Percentiles rank a stretch among this genome's conserved stretches.
Evolutionary conservation across 2,113 vertebrate genomes (phyloP).

Genomic region (Syngnathus scovelli): DNA sequence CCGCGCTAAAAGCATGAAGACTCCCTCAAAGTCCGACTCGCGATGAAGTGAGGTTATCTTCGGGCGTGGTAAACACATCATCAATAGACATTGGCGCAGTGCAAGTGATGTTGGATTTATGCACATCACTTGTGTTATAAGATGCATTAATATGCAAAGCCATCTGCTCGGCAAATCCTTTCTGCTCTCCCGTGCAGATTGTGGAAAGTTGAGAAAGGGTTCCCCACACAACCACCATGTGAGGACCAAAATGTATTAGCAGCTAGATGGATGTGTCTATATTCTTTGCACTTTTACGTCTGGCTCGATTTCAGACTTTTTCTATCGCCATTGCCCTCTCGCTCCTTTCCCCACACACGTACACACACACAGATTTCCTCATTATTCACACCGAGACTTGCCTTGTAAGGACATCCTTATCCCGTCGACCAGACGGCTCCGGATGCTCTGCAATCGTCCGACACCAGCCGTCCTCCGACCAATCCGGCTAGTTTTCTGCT

Average conservation of each 20-base stretch:
- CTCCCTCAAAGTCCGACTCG: not conserved
- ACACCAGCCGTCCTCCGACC: conserved; percentile 51
- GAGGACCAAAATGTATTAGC: conserved; percentile 43
- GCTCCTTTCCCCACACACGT: conserved; percentile 2
- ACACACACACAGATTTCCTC: conserved; percentile 43
- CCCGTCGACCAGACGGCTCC: conserved; percentile 61
- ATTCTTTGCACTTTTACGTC: conserved; percentile 26
- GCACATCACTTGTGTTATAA: not conserved
- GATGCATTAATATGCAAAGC: conserved; percentile 6
- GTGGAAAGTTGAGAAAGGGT: not conserved
- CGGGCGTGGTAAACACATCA: not conserved
- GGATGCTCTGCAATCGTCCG: conserved; percentile 54
- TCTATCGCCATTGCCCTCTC: not conserved
- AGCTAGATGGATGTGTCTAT: conserved; percentile 46
- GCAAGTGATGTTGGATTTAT: conserved; percentile 5
- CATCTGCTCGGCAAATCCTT: conserved; percentile 4
- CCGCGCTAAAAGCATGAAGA: too few relatives aligned
- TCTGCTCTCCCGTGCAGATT: not conserved
- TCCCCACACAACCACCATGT: not conserved
- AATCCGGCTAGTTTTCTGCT: conserved; percentile 48
- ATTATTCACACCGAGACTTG: conserved; percentile 60
- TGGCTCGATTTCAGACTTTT: conserved; percentile 14
- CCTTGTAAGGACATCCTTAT: conserved; percentile 58
- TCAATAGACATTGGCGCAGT: not conserved
- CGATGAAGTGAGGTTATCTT: not conserved